Conservation (phyloP, 2,113 vertebrate species). For the Rattus norvegicus region DNA sequence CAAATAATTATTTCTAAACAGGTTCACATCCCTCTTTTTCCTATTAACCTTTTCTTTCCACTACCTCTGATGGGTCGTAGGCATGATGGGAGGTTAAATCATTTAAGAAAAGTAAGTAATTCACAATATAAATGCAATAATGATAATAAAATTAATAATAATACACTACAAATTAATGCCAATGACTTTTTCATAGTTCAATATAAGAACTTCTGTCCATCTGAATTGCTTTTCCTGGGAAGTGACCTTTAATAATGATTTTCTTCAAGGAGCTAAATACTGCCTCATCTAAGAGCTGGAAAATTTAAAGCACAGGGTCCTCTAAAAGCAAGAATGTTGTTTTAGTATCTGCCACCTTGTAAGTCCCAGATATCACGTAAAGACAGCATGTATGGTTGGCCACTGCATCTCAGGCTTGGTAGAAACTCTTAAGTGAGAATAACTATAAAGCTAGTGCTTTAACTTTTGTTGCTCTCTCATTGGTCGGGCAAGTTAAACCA, state of each 20-base stretch:
- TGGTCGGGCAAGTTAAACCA: not conserved
- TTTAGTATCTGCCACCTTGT: not conserved
- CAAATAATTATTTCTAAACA: too few relatives aligned
- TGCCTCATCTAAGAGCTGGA: not conserved
- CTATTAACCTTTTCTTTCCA: too few relatives aligned
- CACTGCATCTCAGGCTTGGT: not conserved
- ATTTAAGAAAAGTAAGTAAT: not conserved
- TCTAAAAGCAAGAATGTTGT: not conserved
- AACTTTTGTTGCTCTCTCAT: not conserved
- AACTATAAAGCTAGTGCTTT: not conserved
- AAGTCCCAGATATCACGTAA: not conserved
- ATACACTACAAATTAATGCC: not conserved
- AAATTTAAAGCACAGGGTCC: not conserved
- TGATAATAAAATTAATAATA: not conserved
- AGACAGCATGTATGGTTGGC: not conserved
- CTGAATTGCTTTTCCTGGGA: not conserved
- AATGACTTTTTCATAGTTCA: not conserved
- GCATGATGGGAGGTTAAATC: too few relatives aligned
- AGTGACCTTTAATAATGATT: fast-evolving
- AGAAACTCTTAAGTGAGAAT: not conserved
- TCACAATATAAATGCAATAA: not conserved
- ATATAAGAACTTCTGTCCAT: not conserved
- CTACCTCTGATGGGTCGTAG: too few relatives aligned
- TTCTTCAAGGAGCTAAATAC: not conserved
- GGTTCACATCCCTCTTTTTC: too few relatives aligned